Evolutionary conservation across 2,888 invertebrate species (phyloP), one percentile per base, ranked within the genome.

Genomic region (Temnothorax ravouxi): DNA sequence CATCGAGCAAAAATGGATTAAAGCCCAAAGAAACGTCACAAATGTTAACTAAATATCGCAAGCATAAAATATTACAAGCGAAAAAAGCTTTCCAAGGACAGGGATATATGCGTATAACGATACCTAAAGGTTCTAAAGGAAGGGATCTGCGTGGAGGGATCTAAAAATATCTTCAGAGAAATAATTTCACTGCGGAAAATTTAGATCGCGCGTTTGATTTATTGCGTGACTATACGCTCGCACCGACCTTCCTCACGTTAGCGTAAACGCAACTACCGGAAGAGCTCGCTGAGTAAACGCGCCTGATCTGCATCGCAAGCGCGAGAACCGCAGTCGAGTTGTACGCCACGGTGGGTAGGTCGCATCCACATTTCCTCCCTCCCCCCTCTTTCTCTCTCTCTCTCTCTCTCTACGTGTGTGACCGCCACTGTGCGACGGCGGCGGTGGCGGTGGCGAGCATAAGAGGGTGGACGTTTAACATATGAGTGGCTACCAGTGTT

Each of bases 401-500:
- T 77, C 81, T 56, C 41, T 18, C 64, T 50, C 29, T 76, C 44
- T 34, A 29, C 52, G 13, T 69, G 38, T 85, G 69, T 83, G 83
- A 83, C 82, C 72, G 79, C 81, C 81, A 84, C 87, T 83, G 84
- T 86, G 86, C 86, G 72, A 47, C 76, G 79, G 88, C 87, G 87
- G 86, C 87, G 86, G 88, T 84, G 77, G 86, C 66, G 47, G 66
- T 86, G 86, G 88, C 84, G 84, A 54, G 84, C 88, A 91, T 88
- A 91, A 89, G 92, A 90, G 94, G 93, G 93, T 93, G 93, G 94
- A 94, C 94, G 93, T 94, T 94, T 94, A 94, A 94, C 94, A 94
- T 94, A 94, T 94, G 94, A 94, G 92, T 93, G 91, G 94, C 94
- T 94, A 94, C 94, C 94, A 94, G 94, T 94, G 93, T 94, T 94